Conservation (phyloP, 2,113 vertebrate genomes). For the Chamaetylas fuelleborni region DNA sequence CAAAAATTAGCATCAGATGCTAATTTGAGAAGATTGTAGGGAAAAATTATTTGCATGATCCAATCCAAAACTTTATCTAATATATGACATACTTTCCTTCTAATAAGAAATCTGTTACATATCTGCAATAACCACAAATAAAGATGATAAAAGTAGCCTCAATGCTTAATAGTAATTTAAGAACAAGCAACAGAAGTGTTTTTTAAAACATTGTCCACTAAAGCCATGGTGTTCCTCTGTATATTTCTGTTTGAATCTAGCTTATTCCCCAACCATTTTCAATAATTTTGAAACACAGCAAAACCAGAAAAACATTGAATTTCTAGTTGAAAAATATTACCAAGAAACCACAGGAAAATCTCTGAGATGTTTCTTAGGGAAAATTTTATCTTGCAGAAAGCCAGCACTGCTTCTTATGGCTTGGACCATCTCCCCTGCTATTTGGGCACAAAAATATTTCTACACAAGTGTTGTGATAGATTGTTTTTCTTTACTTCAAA, state of each 20-base stretch:
- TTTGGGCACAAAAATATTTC: not conserved
- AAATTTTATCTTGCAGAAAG: not conserved
- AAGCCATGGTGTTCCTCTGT: rapidly evolving
- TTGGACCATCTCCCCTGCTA: not conserved
- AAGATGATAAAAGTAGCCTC: not conserved
- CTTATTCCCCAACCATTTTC: not conserved
- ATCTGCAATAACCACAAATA: not conserved
- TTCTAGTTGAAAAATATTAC: not conserved
- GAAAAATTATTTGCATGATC: not conserved
- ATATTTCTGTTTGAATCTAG: not conserved
- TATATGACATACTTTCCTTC: not conserved
- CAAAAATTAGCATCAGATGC: not conserved
- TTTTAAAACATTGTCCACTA: not conserved
- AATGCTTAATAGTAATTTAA: not conserved
- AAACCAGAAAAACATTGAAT: not conserved
- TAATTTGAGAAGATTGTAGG: not conserved
- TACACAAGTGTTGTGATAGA: rapidly evolving
- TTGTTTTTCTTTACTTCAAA: not conserved
- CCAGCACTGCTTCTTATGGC: not conserved
- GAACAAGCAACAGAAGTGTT: not conserved
- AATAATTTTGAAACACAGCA: not conserved
- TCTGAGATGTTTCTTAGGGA: not conserved
- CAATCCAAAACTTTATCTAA: not conserved
- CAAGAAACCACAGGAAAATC: not conserved
- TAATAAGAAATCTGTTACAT: not conserved